Conservation (phyloP, 2,888 invertebrate genomes). For the Onchidella celtica region DNA sequence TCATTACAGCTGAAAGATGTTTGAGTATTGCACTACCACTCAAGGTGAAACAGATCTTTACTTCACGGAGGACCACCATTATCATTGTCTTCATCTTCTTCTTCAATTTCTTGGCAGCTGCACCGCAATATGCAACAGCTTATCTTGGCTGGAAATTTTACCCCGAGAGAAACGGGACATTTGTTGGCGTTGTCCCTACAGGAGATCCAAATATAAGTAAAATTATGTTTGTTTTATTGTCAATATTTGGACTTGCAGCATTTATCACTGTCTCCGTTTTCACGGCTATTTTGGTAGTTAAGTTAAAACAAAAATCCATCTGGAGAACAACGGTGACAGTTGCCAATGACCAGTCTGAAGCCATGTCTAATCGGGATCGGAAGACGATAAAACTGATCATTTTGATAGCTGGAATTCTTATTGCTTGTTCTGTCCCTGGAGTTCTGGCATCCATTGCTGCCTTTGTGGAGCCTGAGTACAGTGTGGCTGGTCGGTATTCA, state of each 20-base stretch:
- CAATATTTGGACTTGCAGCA: neutral
- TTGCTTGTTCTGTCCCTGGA: too few relatives aligned
- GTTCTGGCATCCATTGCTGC: too few relatives aligned
- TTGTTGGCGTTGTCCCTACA: neutral
- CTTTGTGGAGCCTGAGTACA: too few relatives aligned
- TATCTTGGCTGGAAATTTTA: conserved; percentile 5
- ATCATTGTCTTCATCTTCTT: neutral
- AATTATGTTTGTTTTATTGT: neutral
- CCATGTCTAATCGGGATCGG: too few relatives aligned
- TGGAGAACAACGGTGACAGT: neutral
- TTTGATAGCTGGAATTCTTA: too few relatives aligned
- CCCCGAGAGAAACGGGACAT: neutral
- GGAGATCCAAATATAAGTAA: neutral
- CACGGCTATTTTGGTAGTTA: neutral
- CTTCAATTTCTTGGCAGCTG: neutral
- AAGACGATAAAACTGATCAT: too few relatives aligned
- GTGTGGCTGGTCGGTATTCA: too few relatives aligned
- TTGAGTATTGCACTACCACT: conserved; percentile 26
- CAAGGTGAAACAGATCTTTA: conserved; percentile 23
- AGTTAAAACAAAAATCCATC: neutral
- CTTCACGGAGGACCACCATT: neutral
- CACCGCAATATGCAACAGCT: conserved; percentile 17
- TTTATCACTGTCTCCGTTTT: conserved; percentile 1
- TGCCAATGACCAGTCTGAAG: neutral
- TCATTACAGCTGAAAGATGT: conserved; percentile 33